Evolutionary conservation across 2,797 vertebrate species (phyloP).

Genomic region (Bryconaethiops microstoma): DNA sequence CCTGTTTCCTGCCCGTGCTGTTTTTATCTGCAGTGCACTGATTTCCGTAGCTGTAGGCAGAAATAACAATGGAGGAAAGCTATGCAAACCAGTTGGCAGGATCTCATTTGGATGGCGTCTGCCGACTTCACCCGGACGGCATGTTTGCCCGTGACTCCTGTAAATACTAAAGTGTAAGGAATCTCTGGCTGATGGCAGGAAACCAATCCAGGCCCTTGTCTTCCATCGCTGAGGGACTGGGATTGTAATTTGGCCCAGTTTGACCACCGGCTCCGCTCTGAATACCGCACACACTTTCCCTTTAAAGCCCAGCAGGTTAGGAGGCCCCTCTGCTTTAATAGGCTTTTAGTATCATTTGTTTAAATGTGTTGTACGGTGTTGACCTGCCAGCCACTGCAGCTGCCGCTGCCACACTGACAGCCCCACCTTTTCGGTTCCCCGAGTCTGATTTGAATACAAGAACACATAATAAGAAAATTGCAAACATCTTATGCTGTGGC

Average conservation of each 20-base stretch:
- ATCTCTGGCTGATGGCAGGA: background rate
- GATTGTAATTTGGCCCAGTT: background rate
- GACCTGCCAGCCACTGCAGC: background rate
- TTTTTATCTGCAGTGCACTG: no score
- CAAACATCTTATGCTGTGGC: background rate
- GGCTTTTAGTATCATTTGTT: background rate
- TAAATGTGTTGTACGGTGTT: background rate
- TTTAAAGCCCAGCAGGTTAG: slow-evolving; percentile 9
- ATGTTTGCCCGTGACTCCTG: background rate
- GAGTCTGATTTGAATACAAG: background rate
- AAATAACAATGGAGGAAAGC: background rate
- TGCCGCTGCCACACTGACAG: background rate
- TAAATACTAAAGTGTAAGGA: background rate
- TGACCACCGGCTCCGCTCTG: background rate
- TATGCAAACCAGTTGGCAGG: background rate
- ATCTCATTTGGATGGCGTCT: background rate
- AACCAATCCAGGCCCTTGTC: background rate
- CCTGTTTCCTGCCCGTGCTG: background rate
- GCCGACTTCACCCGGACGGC: background rate
- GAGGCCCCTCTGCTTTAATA: slow-evolving; percentile 28
- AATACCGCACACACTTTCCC: background rate
- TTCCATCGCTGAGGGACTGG: background rate
- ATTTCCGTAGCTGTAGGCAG: no score
- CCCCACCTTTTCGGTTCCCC: background rate
- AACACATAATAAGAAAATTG: background rate